phyloP scores from a whole-genome alignment of 2,888 invertebrate species.

The Uropetala carovei region DNA sequence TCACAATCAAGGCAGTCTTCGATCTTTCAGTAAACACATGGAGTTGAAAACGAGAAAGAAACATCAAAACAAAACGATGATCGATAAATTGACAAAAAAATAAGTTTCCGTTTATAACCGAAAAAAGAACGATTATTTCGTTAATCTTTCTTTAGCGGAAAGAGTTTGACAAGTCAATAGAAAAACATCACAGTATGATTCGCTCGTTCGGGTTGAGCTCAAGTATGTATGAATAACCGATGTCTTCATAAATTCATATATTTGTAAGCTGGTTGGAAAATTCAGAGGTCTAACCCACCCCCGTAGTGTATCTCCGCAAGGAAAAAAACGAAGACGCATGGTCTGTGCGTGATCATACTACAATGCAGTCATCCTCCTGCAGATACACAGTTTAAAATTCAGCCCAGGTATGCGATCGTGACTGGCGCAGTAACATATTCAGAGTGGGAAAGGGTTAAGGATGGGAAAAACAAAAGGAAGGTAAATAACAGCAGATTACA shows the following conservation, averaged over 20 bases:
- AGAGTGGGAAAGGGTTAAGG: conserved; percentile 9
- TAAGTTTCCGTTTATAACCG: too few relatives aligned
- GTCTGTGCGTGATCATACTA: conserved; percentile 6
- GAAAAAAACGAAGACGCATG: conserved; percentile 10
- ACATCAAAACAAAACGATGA: too few relatives aligned
- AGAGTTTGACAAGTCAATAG: too few relatives aligned
- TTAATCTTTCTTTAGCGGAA: too few relatives aligned
- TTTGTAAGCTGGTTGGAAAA: neutral
- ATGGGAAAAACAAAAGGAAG: neutral
- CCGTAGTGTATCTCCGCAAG: neutral
- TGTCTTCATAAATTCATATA: neutral
- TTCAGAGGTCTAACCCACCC: neutral
- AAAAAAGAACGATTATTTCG: too few relatives aligned
- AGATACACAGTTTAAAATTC: conserved; percentile 19
- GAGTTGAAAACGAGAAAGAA: too few relatives aligned
- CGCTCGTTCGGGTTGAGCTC: too few relatives aligned
- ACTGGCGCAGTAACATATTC: conserved; percentile 24
- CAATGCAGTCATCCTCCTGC: conserved; percentile 17
- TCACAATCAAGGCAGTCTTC: too few relatives aligned
- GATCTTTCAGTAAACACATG: too few relatives aligned
- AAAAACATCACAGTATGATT: too few relatives aligned
- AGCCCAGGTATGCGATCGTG: conserved; percentile 11
- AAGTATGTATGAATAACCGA: too few relatives aligned
- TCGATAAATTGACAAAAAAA: too few relatives aligned
- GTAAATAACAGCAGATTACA: conserved; percentile 17